A percentile compares a stretch with the other conserved stretches of the same genome.
phyloP scores from a whole-genome alignment of 2,888 invertebrate genomes.

The Podotricha telesiphe region DNA sequence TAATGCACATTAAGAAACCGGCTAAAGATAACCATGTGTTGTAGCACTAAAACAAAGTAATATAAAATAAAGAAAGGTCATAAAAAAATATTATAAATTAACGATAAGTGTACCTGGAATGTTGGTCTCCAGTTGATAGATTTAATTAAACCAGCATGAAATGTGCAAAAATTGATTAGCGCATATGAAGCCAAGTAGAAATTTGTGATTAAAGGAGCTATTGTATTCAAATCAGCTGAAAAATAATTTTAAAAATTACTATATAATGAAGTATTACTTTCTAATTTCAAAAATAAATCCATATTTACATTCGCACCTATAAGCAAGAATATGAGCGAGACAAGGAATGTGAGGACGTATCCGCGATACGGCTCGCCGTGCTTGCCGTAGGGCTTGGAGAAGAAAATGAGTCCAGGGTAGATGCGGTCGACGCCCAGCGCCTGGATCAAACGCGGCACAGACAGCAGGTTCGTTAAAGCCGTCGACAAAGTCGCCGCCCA shows the following conservation, averaged over 20 bases:
- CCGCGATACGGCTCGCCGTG: slow-evolving; percentile 94
- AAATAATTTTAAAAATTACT: slow-evolving; percentile 43
- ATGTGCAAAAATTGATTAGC: slow-evolving; percentile 96
- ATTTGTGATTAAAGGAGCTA: slow-evolving; percentile 96
- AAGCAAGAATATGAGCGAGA: slow-evolving; percentile 92
- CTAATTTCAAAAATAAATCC: too few species aligned
- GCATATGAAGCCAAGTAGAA: slow-evolving; percentile 97
- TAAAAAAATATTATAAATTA: too few species aligned
- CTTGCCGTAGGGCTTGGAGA: slow-evolving; percentile 95
- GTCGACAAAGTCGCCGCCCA: slow-evolving; percentile 98
- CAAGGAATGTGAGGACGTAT: slow-evolving; percentile 94
- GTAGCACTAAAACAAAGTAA: slow-evolving; percentile 85
- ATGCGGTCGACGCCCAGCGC: slow-evolving; percentile 97
- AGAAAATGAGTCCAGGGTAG: slow-evolving; percentile 96
- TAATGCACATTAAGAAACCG: slow-evolving; percentile 89
- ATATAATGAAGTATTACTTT: neutral
- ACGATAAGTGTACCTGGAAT: slow-evolving; percentile 85
- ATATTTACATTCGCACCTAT: slow-evolving; percentile 86
- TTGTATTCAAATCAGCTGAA: slow-evolving; percentile 92
- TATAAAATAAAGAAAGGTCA: too few species aligned
- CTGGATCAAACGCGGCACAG: slow-evolving; percentile 94
- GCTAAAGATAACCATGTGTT: slow-evolving; percentile 91
- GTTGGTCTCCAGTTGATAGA: slow-evolving; percentile 94
- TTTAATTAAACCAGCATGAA: slow-evolving; percentile 94
- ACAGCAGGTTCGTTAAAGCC: slow-evolving; percentile 96